Conservation (phyloP, 2,888 invertebrate genomes). For the Pycnomerus fuliginosus region DNA sequence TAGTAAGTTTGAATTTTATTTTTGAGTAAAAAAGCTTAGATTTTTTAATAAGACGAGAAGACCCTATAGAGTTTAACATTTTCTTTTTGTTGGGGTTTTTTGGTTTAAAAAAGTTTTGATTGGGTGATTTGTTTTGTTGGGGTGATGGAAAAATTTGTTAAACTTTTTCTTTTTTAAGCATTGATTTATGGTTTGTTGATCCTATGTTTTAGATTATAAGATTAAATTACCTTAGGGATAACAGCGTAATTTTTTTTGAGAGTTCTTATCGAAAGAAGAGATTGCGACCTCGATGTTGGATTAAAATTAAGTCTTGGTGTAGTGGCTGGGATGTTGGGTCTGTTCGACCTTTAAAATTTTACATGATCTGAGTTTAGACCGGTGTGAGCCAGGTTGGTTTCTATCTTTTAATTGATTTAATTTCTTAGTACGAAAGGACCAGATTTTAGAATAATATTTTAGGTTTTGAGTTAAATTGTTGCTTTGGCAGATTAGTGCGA, state of each 20-base stretch:
- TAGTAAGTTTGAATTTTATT: constrained; percentile 57
- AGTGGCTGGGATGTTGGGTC: constrained; percentile 69
- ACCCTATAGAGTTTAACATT: constrained; percentile 73
- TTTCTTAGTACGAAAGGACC: constrained; percentile 81
- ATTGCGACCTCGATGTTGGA: constrained; percentile 90
- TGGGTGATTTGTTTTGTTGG: constrained; percentile 65
- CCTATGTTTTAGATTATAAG: constrained; percentile 63
- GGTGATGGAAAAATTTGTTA: constrained; percentile 62
- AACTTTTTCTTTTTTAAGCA: constrained; percentile 57
- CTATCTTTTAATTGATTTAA: constrained; percentile 65
- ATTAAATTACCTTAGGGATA: constrained; percentile 81
- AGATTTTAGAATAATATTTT: constrained; percentile 59
- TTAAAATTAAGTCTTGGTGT: constrained; percentile 69
- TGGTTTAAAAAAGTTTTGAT: no score
- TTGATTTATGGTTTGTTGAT: constrained; percentile 56
- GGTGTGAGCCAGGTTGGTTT: constrained; percentile 84
- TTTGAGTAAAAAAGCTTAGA: constrained; percentile 68
- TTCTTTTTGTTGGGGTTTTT: constrained; percentile 35
- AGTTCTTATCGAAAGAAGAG: constrained; percentile 72
- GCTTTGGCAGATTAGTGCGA: constrained; percentile 70
- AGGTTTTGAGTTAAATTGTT: constrained; percentile 50
- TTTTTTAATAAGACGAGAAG: constrained; percentile 71
- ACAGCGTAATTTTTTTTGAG: constrained; percentile 78
- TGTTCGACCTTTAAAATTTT: constrained; percentile 82
- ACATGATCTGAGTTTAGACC: constrained; percentile 89